These are phyloP conservation scores for Encarsia formosa DNA, from an alignment of 2,888 invertebrate genomes.

Conservation along the genomic window DNA sequence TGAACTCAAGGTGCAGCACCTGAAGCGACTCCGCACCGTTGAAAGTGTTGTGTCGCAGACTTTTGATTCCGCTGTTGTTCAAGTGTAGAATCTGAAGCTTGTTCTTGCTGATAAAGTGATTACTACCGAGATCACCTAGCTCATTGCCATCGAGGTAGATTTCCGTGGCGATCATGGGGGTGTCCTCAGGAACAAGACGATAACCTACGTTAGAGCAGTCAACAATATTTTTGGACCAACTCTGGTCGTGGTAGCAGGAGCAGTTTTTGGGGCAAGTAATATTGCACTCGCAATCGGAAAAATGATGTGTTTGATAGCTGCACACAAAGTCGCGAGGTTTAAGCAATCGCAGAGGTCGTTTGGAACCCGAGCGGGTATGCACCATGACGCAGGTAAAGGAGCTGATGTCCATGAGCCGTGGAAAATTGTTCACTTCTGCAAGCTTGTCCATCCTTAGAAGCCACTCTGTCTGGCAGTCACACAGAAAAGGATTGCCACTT, in stretches of 20 bases:
- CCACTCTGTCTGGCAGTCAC: slow-evolving; percentile 88
- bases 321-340: slow-evolving; percentile 76
- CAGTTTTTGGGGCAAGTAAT: slow-evolving; percentile 86
- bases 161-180: slow-evolving; percentile 88
- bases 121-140: slow-evolving; percentile 73
- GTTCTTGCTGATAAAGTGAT: slow-evolving; percentile 83
- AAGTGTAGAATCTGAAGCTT: slow-evolving; percentile 73
- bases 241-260: slow-evolving; percentile 82
- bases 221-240: slow-evolving; percentile 80
- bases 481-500: slow-evolving; percentile 77
- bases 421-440: slow-evolving; percentile 68
- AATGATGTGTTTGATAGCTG: slow-evolving; percentile 77
- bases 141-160: slow-evolving; percentile 81
- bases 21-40: slow-evolving; percentile 72
- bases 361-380: slow-evolving; percentile 61
- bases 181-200: slow-evolving; percentile 70
- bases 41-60: slow-evolving; percentile 76
- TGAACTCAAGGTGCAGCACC: slow-evolving; percentile 74
- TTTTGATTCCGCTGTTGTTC: slow-evolving; percentile 72
- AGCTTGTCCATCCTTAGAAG: slow-evolving; percentile 73
- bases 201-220: slow-evolving; percentile 75
- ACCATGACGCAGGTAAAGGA: slow-evolving; percentile 73
- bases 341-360: slow-evolving; percentile 62
- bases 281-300: slow-evolving; percentile 83
- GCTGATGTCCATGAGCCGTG: slow-evolving; percentile 75